Evolutionary conservation across 2,888 invertebrate species (phyloP), one percentile per base, ranked within the genome.

Genomic region (Heterodera filipjevi): DNA sequence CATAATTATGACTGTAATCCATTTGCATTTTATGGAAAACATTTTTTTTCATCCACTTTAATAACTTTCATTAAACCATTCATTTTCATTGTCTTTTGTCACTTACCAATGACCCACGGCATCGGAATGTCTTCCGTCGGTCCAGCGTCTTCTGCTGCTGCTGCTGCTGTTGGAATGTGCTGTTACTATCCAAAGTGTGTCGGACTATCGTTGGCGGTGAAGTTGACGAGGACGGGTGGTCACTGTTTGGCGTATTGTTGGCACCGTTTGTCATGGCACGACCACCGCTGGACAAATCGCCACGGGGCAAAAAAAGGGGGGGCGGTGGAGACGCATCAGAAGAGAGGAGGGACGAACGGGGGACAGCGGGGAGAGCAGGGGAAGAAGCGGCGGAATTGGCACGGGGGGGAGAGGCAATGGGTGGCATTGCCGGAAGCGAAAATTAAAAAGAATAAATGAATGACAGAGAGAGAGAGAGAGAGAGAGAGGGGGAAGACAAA

Each of bases 61-160:
- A n/a, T n/a, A n/a, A n/a, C n/a, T n/a, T n/a, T n/a, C n/a, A n/a
- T n/a, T n/a, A n/a, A n/a, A n/a, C n/a, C n/a, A n/a, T n/a, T n/a
- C n/a, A n/a, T n/a, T n/a, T n/a, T n/a, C n/a, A n/a, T n/a, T 75
- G n/a, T n/a, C 10, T 76, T 14, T 59, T 59, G 22, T 64, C 5
- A 19, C 46, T 33, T 32, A 33, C 32, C 72, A 83, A 64, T 5
- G 84, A 84, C 10, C 84, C 84, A 3, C 84, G 75, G 33, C 75
- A 78, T 27, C 84, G 76, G 75, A 84, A 84, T 19, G 80, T 80
- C 66, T 83, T 85, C 68, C 85, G 66, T 53, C 85, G 64, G 70
- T 85, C 84, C 46, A 85, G 49, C 27, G 78, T 79, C 64, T 83
- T 81, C 12, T 39, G 39, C 12, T 59, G 59, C 30, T 83, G 84